These are phyloP conservation scores for Manacus vitellinus DNA, from an alignment of 2,113 vertebrate species.

Conservation along the genomic window DNA sequence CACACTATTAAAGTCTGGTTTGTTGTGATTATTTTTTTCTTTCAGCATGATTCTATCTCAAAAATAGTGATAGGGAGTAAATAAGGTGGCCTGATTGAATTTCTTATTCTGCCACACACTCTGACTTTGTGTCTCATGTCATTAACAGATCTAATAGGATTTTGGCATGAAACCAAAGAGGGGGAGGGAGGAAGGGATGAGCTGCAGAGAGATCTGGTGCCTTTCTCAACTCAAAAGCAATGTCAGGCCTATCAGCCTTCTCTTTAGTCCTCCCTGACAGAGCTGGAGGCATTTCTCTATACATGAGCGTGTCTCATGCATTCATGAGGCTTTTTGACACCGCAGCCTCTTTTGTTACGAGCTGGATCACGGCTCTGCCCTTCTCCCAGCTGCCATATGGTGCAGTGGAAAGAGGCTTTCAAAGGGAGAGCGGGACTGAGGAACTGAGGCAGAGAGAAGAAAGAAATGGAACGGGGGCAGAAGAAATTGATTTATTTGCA, in stretches of 20 bases:
- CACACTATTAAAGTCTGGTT: neutral
- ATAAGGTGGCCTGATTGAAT: constrained; percentile 33
- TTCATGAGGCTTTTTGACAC: constrained; percentile 85
- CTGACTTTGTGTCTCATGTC: constrained; percentile 32
- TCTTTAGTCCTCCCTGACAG: constrained; percentile 66
- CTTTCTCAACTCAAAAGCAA: constrained; percentile 13
- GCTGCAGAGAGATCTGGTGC: constrained; percentile 32
- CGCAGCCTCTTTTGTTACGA: constrained; percentile 83
- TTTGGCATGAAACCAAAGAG: constrained; percentile 1
- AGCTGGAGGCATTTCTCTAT: constrained; percentile 73
- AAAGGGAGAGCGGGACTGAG: constrained; percentile 40
- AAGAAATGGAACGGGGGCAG: constrained; percentile 64
- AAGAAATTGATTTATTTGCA: constrained; percentile 84
- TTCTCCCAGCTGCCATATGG: constrained; percentile 94
- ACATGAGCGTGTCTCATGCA: constrained; percentile 81
- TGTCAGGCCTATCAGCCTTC: constrained; percentile 50
- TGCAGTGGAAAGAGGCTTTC: constrained; percentile 65
- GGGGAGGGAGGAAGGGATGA: constrained; percentile 1
- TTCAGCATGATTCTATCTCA: neutral
- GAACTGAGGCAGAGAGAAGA: constrained; percentile 47
- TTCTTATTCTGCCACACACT: constrained; percentile 38
- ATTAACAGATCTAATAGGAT: constrained; percentile 49
- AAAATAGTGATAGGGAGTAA: neutral
- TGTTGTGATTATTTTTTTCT: neutral
- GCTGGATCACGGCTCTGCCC: constrained; percentile 68